Base-by-base conservation (phyloP, 2,888 invertebrate species). In the Agriopis marginaria region DNA sequence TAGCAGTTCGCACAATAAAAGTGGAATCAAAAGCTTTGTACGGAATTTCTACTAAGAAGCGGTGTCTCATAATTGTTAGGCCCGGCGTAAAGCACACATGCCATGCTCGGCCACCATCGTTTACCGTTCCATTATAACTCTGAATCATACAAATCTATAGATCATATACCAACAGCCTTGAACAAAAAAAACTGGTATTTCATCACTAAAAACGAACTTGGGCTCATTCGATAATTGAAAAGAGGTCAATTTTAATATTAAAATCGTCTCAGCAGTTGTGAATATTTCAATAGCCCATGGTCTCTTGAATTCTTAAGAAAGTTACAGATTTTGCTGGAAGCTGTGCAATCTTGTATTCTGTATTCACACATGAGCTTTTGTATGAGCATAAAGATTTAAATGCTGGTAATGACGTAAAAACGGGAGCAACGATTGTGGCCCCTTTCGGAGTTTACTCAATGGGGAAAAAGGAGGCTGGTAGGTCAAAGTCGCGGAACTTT, bases 381-480 rank as follows among this genome's bases (percentile, higher is more conserved):
- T 66, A 55, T 61, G 61, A 45, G 11, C 32, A 58, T 39, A 45
- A 64, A 17, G 17, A 6, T 17, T 14, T 63, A 45, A 55, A 47
- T 40, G 14, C 39, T 39, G 32, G 17, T 42, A 44, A 56, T 54
- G 9, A 10, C 0, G 23, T 55, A 39, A 50, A 60, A 66, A 63
- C 62, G 56, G 67, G 67, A 68, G 63, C 67, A 68, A 14, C 6
- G 32, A 42, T 66, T 44, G 58, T 58, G 62, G 7, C 23, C 47
- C 10, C 42, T 55, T 66, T 39, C 3, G 23, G 39, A 32, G 11
- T 42, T 45, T 42, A n/a, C 42, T 49, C 49, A 61, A 55, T 60
- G 23, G 12, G 39, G 12, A 54, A 12, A 1, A n/a, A 53, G 9
- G 17, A 3, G 55, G n/a, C 7, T 7, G n/a, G 50, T 42, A n/a